Conservation (phyloP, 2,888 invertebrate species). For the Eledone cirrhosa region DNA sequence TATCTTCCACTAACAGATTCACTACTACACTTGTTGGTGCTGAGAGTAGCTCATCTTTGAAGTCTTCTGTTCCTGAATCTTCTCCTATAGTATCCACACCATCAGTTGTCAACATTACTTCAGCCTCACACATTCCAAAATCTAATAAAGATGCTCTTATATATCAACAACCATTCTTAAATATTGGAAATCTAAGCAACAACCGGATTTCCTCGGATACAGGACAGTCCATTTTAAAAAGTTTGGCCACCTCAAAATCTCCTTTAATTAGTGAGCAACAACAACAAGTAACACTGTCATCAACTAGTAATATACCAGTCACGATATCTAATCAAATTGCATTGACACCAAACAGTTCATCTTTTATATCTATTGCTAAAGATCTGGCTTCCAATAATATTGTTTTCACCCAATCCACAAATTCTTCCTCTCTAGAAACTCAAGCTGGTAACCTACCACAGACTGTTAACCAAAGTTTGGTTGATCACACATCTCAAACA, state of each 20-base stretch:
- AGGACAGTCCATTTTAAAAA: not conserved
- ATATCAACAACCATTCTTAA: not conserved
- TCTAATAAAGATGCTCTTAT: not conserved
- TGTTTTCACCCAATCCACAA: not conserved
- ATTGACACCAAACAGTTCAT: not conserved
- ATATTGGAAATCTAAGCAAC: not conserved
- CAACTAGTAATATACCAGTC: not conserved
- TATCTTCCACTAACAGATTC: not conserved
- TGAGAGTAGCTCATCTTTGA: not conserved
- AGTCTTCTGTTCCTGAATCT: not conserved
- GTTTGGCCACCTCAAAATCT: not conserved
- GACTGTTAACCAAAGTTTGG: not conserved
- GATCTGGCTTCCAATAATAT: not conserved
- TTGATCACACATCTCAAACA: not conserved
- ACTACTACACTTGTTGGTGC: not conserved
- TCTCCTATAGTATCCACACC: not conserved
- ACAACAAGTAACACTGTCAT: not conserved
- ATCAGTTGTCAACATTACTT: not conserved
- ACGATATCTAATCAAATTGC: not conserved
- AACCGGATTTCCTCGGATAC: not conserved
- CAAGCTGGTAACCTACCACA: not conserved
- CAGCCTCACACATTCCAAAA: not conserved
- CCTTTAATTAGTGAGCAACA: constrained; percentile 1
- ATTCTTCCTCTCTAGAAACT: not conserved
- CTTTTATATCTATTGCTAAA: not conserved